These are phyloP conservation scores for Oncorhynchus tshawytscha DNA, from an alignment of 2,113 vertebrate species.

Conservation along the genomic window DNA sequence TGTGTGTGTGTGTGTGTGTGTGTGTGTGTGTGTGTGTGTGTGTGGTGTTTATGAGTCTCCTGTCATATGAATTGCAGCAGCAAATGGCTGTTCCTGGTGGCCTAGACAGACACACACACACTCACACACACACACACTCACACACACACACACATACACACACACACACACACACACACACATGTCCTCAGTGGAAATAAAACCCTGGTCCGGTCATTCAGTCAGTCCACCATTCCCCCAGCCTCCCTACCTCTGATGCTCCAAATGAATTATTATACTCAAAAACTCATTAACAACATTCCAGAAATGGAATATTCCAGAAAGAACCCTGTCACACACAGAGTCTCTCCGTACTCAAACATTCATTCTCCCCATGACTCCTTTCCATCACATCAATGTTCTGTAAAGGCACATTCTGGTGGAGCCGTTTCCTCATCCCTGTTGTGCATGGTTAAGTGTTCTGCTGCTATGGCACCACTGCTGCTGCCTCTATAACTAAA, in stretches of 20 bases:
- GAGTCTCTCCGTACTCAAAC: slow-evolving; percentile 4
- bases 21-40: no score
- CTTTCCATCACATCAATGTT: slow-evolving; percentile 36
- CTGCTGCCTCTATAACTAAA: slow-evolving; percentile 42
- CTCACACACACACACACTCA: slow-evolving; percentile 39
- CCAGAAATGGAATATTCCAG: slow-evolving; percentile 42
- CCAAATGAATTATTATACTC: slow-evolving; percentile 43
- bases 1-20: no score
- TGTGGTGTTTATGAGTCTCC: slow-evolving; percentile 44
- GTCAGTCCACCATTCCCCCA: background rate
- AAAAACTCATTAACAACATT: slow-evolving; percentile 44
- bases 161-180: background rate
- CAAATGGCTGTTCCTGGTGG: slow-evolving; percentile 20
- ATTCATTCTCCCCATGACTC: slow-evolving; percentile 19
- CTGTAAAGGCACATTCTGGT: slow-evolving; percentile 27
- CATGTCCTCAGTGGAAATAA: background rate
- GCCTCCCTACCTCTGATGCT: background rate
- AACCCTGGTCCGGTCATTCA: background rate
- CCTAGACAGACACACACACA: slow-evolving; percentile 39
- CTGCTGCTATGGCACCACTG: slow-evolving; percentile 35
- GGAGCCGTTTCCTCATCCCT: slow-evolving; percentile 17
- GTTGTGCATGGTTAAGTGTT: slow-evolving; percentile 36
- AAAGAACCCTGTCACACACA: slow-evolving; percentile 4
- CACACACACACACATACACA: slow-evolving; percentile 39
- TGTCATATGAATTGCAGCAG: slow-evolving; percentile 45